Percentiles rank a stretch among this genome's conserved stretches.
phyloP scores from a whole-genome alignment of 2,888 invertebrate species.

The Carpatolechia fugitivella region DNA sequence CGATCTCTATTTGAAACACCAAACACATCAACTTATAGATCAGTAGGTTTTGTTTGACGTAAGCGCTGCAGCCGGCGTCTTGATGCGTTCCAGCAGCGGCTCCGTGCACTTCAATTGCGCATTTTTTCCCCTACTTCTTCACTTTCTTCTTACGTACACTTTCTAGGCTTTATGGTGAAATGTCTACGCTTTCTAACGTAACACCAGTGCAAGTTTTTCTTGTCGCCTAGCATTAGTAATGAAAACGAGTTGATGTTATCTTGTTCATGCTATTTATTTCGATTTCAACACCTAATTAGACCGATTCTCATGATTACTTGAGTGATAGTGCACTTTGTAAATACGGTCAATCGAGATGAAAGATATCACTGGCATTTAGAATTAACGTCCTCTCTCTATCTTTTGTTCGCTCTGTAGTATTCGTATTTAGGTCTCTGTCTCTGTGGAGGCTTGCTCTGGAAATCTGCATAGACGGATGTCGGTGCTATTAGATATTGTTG shows the following conservation, averaged over 20 bases:
- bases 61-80: neutral
- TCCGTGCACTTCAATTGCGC: constrained; percentile 57
- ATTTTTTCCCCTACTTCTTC: constrained; percentile 72
- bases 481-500: constrained; percentile 72
- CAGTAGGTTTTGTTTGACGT: constrained; percentile 46
- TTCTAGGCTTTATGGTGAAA: constrained; percentile 77
- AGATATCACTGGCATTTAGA: constrained; percentile 34
- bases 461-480: constrained; percentile 78
- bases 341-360: constrained; percentile 27
- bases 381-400: constrained; percentile 46
- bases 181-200: constrained; percentile 75
- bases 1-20: constrained; percentile 55
- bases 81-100: constrained; percentile 54
- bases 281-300: constrained; percentile 7
- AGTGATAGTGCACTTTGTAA: constrained; percentile 9
- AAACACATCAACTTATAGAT: constrained; percentile 39
- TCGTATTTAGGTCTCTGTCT: constrained; percentile 66
- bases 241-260: constrained; percentile 67
- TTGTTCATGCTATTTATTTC: constrained; percentile 9
- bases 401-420: constrained; percentile 53
- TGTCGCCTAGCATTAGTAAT: constrained; percentile 57
- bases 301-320: neutral
- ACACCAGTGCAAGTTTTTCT: constrained; percentile 76
- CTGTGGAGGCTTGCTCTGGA: constrained; percentile 70
- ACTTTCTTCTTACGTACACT: constrained; percentile 77